Conservation (phyloP, 2,888 invertebrate genomes). For the Drosophila atripex region DNA sequence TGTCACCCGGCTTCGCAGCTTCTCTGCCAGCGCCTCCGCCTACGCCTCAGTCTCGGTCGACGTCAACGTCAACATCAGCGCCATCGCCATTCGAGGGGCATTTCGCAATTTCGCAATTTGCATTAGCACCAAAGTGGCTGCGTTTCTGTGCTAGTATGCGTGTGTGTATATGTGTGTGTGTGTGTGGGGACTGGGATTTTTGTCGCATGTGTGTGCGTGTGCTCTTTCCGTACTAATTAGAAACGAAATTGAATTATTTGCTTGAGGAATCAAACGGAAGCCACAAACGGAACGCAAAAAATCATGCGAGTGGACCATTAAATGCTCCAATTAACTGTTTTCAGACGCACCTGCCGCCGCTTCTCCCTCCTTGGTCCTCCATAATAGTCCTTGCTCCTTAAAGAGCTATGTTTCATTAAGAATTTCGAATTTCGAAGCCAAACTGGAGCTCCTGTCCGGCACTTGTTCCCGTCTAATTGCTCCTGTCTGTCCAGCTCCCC, state of each 20-base stretch:
- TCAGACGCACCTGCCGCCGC: background rate
- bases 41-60: background rate
- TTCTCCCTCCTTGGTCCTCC: background rate
- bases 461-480: slow-evolving; percentile 40
- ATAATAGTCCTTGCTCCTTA: too few species aligned
- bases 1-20: slow-evolving; percentile 46
- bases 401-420: background rate
- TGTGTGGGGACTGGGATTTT: slow-evolving; percentile 28
- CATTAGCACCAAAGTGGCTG: slow-evolving; percentile 77
- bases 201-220: slow-evolving; percentile 13
- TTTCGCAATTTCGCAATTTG: slow-evolving; percentile 63
- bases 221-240: slow-evolving; percentile 65
- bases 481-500: slow-evolving; percentile 22
- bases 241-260: slow-evolving; percentile 79
- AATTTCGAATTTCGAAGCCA: slow-evolving; percentile 8
- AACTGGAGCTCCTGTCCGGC: background rate
- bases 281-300: slow-evolving; percentile 22
- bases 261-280: slow-evolving; percentile 71
- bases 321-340: slow-evolving; percentile 41
- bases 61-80: slow-evolving; percentile 16
- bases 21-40: slow-evolving; percentile 13
- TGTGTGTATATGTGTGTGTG: slow-evolving; percentile 1
- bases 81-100: slow-evolving; percentile 7
- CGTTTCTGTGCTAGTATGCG: slow-evolving; percentile 64
- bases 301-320: slow-evolving; percentile 26